phyloP scores from a whole-genome alignment of 2,888 invertebrate species.

The Nephrotoma guestfalica region DNA sequence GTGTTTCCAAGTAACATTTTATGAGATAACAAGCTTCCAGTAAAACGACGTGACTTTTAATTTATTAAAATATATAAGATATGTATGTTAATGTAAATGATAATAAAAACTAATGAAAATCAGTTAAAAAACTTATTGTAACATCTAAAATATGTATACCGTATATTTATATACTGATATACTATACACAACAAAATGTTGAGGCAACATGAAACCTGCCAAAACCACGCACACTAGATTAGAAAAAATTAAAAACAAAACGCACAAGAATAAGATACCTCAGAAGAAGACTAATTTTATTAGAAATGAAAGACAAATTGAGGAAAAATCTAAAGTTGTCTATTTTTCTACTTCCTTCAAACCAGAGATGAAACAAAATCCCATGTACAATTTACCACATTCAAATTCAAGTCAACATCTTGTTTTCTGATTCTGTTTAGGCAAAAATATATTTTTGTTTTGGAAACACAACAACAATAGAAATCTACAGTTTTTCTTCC shows the following conservation, averaged over 20 bases:
- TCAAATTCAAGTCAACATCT: neutral
- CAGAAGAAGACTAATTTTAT: neutral
- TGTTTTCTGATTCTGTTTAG: neutral
- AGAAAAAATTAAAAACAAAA: neutral
- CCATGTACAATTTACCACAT: neutral
- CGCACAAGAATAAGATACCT: neutral
- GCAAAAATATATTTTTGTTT: neutral
- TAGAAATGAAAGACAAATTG: neutral
- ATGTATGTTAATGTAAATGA: neutral
- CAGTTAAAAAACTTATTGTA: neutral
- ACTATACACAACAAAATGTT: neutral
- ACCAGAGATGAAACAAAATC: neutral
- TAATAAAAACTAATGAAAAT: neutral
- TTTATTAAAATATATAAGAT: neutral
- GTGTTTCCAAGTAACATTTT: no score
- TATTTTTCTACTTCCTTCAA: neutral
- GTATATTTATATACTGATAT: neutral
- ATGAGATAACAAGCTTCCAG: no score
- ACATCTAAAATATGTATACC: neutral
- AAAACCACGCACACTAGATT: neutral
- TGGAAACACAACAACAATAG: neutral
- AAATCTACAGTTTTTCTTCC: neutral
- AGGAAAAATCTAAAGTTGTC: neutral
- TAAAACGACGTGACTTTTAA: no score
- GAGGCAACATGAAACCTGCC: neutral